These are phyloP conservation scores for Aphyosemion australe DNA, from an alignment of 2,113 vertebrate genomes.

Conservation along the genomic window DNA sequence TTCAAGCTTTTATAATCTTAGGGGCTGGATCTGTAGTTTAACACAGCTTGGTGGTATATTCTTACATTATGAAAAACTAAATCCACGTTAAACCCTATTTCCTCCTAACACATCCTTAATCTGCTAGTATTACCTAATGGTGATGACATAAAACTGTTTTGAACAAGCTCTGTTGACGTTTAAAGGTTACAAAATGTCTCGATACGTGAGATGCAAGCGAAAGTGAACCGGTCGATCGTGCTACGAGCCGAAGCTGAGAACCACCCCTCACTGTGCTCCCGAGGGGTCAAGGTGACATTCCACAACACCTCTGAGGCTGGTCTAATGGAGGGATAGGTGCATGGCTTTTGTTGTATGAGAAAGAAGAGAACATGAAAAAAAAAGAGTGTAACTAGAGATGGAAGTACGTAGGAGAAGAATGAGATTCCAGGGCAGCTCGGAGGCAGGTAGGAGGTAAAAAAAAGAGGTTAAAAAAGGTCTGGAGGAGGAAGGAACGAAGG, in stretches of 20 bases:
- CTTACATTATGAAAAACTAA: neutral
- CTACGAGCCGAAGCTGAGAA: constrained; percentile 46
- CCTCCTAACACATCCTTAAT: neutral
- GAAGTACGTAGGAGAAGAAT: constrained; percentile 34
- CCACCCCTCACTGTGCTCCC: constrained; percentile 56
- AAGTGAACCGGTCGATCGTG: constrained; percentile 6
- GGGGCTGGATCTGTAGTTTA: neutral
- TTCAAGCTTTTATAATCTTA: neutral
- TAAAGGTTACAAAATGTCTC: constrained; percentile 11
- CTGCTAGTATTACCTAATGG: neutral
- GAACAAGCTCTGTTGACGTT: neutral
- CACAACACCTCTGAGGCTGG: constrained; percentile 71
- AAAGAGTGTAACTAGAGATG: constrained; percentile 60
- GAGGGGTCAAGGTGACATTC: constrained; percentile 77
- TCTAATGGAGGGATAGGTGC: constrained; percentile 65
- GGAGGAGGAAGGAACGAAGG: neutral
- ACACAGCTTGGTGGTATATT: neutral
- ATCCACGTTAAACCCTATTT: neutral
- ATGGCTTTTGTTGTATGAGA: constrained; percentile 67
- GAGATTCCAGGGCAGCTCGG: constrained; percentile 36
- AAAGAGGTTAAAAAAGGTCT: neutral
- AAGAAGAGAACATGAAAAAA: constrained; percentile 61
- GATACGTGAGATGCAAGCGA: constrained; percentile 11
- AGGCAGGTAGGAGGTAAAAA: neutral
- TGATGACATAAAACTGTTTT: neutral